Percentiles rank a stretch among this genome's conserved stretches.
Conservation (phyloP, 2,113 vertebrate genomes). For the Arothron firmamentum region DNA sequence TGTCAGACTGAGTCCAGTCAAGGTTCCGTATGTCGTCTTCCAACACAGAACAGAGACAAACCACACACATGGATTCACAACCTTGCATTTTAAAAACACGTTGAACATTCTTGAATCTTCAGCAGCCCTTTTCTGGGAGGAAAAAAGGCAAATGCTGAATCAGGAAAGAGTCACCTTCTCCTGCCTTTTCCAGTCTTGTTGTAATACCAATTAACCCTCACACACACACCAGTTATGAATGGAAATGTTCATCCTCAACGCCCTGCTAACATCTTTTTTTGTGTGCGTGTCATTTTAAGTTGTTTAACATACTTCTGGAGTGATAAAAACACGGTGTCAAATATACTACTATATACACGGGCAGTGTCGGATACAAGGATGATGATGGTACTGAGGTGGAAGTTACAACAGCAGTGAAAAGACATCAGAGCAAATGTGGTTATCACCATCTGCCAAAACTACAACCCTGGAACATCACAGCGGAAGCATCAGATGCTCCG, state of each 20-base stretch:
- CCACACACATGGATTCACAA: conserved; percentile 58
- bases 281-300: conserved; percentile 42
- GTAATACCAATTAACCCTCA: conserved; percentile 36
- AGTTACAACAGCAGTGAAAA: conserved; percentile 14
- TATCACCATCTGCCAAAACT: conserved; percentile 47
- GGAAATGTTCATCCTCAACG: conserved; percentile 56
- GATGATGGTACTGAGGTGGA: conserved; percentile 21
- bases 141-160: conserved; percentile 65
- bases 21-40: conserved; percentile 42
- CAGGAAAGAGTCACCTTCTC: conserved; percentile 49
- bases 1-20: conserved; percentile 18
- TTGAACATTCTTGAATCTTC: conserved; percentile 74
- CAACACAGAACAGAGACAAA: conserved; percentile 61
- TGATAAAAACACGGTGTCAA: conserved; percentile 61
- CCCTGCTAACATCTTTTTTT: conserved; percentile 45
- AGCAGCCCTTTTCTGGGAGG: conserved; percentile 66
- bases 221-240: conserved; percentile 32
- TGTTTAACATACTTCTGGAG: conserved; percentile 39
- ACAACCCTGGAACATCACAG: conserved; percentile 19
- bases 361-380: conserved; percentile 38
- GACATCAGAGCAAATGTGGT: conserved; percentile 26
- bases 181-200: conserved; percentile 39
- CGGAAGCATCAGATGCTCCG: background rate
- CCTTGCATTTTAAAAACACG: conserved; percentile 67
- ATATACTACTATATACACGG: conserved; percentile 56